A percentile compares a stretch with the other conserved stretches of the same genome.
These are phyloP conservation scores for Rallus crepitans DNA, from an alignment of 2,797 vertebrate genomes.

Conservation along the genomic window DNA sequence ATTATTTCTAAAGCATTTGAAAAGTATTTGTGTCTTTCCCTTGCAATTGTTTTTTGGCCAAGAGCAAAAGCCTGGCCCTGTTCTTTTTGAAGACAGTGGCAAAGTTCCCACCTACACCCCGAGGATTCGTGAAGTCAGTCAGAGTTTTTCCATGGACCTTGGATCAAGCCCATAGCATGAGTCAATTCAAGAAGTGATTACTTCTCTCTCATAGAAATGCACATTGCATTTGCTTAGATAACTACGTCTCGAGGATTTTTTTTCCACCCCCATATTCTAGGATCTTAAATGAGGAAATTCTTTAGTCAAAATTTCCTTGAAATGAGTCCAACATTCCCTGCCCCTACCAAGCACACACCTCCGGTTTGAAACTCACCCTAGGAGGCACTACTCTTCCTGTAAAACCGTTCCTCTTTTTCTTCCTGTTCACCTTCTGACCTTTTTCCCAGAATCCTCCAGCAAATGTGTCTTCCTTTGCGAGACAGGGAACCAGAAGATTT, in stretches of 20 bases:
- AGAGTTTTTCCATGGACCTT: constrained; percentile 43
- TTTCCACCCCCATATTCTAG: neutral
- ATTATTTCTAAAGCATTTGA: constrained; percentile 2
- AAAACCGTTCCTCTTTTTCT: neutral
- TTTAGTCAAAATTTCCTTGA: neutral
- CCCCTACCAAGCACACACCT: neutral
- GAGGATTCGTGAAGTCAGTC: constrained; percentile 47
- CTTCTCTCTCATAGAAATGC: neutral
- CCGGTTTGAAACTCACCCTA: neutral
- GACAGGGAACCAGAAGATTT: neutral
- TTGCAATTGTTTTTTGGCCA: constrained; percentile 8
- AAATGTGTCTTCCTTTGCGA: neutral
- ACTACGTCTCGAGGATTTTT: neutral
- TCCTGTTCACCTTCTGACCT: neutral
- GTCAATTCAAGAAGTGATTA: constrained; percentile 48
- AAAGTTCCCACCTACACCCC: constrained; percentile 53
- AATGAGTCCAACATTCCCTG: neutral
- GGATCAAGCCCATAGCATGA: constrained; percentile 49
- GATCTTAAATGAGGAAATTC: neutral
- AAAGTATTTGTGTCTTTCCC: neutral
- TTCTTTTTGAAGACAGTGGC: constrained; percentile 44
- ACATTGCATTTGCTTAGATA: constrained; percentile 5
- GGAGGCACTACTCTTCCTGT: neutral
- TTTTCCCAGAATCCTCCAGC: neutral
- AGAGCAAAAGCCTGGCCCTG: neutral